Evolutionary conservation across 1,140 invertebrate species (phyloP), one percentile per base, ranked within the genome.

Genomic region (Chionoecetes opilio): DNA sequence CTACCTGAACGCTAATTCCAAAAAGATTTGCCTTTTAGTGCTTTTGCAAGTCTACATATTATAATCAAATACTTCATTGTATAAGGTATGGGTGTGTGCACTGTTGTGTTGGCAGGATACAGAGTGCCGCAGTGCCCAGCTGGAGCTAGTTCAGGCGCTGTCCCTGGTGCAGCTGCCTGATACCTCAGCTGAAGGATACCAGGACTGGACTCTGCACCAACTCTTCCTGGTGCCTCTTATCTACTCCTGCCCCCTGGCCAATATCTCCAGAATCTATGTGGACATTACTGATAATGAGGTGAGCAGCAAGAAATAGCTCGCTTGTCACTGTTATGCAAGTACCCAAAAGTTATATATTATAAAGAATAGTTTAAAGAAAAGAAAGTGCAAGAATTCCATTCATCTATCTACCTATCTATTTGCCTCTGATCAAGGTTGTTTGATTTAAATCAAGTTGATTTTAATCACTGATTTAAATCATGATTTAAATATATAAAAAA

Each of bases 141-240:
- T 99, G 88, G 98, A 99, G 97, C 97, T 99, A 11, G 98, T 98
- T 90, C 98, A 99, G 97, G 98, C 98, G 37, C 98, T 99, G 53
- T 98, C 98, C 86, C 97, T 99, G 92, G 98, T 99, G 9, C 99
- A 99, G 97, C 99, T 99, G 97, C 97, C 98, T 32, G 97, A 98
- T 88, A 97, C 97, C 97, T 97, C 95, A 34, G 63, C 92, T 35
- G 82, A 87, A 90, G 91, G 97, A 29, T 97, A 97, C 38, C 97
- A 97, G 96, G 98, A 99, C 97, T 99, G 99, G 98, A 99, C 98
- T 1, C 97, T 99, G 92, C 98, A 98, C 93, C 98, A 98, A 96
- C 97, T 99, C 29, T 99, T 99, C 97, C 99, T 98, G 0, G 98
- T 98, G 96, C 98, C 98, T 37, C 97, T 99, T 6, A 98, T 98